Conservation (phyloP, 2,797 vertebrate species). For the Melanotaenia trifasciata region DNA sequence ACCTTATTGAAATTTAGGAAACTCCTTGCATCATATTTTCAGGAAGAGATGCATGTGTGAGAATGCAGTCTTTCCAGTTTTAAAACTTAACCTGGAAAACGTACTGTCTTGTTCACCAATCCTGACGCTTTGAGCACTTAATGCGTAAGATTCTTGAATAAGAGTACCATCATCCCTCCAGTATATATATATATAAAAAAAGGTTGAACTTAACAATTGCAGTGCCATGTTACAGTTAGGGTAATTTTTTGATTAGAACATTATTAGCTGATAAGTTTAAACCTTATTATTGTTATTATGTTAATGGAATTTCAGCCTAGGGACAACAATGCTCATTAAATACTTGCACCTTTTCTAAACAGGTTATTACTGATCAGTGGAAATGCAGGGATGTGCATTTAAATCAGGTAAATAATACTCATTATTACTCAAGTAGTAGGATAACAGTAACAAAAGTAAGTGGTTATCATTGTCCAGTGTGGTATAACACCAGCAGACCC, state of each 20-base stretch:
- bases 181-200: not conserved
- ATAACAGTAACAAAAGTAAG: no score
- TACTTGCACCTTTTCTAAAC: conserved; percentile 6
- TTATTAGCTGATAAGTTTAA: no score
- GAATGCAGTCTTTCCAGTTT: not conserved
- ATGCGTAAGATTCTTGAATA: not conserved
- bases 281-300: no score
- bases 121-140: not conserved
- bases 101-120: not conserved
- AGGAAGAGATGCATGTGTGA: not conserved
- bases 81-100: not conserved
- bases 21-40: not conserved
- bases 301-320: not conserved
- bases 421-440: no score
- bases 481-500: no score
- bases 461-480: no score
- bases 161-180: not conserved
- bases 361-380: no score
- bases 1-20: not conserved
- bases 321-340: not conserved
- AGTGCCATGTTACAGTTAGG: not conserved
- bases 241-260: not conserved
- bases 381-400: no score
- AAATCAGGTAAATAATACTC: no score
- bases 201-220: not conserved